Percentiles rank a stretch among this genome's conserved stretches.
phyloP scores from a whole-genome alignment of 2,113 vertebrate genomes.

The Dinomys branickii region DNA sequence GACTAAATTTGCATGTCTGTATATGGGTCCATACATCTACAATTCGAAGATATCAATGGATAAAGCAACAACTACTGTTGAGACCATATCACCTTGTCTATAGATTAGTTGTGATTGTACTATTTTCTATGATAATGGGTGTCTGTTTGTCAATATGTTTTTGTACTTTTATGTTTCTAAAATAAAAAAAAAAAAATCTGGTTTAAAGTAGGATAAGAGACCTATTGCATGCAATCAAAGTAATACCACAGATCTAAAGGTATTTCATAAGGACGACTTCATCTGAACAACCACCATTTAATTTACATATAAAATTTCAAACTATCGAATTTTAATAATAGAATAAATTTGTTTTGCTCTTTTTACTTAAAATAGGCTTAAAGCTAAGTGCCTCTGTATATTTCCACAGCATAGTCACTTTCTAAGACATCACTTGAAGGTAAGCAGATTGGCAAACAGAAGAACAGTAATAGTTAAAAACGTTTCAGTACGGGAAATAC shows the following conservation, averaged over 20 bases:
- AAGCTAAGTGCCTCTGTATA: background rate
- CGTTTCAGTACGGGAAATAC: background rate
- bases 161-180: too few relatives aligned
- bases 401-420: background rate
- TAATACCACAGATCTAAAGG: background rate
- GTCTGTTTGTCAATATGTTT: too few relatives aligned
- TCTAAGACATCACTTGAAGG: background rate
- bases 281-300: background rate
- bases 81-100: too few relatives aligned
- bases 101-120: too few relatives aligned
- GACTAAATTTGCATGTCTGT: too few relatives aligned
- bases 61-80: too few relatives aligned
- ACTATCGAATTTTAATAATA: background rate
- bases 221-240: background rate
- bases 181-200: too few relatives aligned
- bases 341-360: background rate
- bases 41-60: too few relatives aligned
- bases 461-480: background rate
- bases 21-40: too few relatives aligned
- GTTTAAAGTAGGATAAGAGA: background rate
- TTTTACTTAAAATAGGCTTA: background rate
- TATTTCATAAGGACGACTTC: background rate
- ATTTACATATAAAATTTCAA: background rate
- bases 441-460: too few relatives aligned
- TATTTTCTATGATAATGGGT: too few relatives aligned